Conservation (phyloP, 2,797 vertebrate genomes). For the Argya squamiceps region DNA sequence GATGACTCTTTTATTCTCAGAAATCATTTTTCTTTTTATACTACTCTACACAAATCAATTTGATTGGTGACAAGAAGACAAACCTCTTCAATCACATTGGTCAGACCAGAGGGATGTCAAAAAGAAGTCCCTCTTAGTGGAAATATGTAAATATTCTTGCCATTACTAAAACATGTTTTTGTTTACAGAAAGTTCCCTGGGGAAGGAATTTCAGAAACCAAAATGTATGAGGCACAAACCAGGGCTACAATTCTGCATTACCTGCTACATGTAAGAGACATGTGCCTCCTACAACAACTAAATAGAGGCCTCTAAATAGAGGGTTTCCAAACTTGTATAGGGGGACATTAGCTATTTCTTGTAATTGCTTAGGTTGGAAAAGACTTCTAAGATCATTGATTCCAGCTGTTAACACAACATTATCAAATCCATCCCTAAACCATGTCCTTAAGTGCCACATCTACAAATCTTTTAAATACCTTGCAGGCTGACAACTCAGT, state of each 20-base stretch:
- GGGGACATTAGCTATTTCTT: neutral
- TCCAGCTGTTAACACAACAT: neutral
- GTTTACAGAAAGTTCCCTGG: no score
- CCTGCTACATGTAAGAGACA: rapidly evolving
- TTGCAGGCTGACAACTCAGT: neutral
- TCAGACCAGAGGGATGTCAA: no score
- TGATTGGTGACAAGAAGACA: no score
- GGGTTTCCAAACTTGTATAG: neutral
- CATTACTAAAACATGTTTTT: no score
- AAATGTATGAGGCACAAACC: no score
- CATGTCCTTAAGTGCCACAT: neutral
- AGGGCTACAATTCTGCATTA: neutral
- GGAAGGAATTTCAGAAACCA: no score
- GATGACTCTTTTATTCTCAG: no score
- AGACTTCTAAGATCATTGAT: neutral
- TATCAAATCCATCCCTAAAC: neutral
- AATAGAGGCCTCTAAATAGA: neutral
- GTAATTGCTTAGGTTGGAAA: neutral
- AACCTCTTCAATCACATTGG: no score
- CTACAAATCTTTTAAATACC: neutral
- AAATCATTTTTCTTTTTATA: no score
- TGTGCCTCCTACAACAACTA: neutral
- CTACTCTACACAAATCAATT: no score
- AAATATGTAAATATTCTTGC: no score
- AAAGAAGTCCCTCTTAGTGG: no score